These are phyloP conservation scores for Girardinichthys multiradiatus DNA, from an alignment of 2,113 vertebrate genomes.

Conservation along the genomic window DNA sequence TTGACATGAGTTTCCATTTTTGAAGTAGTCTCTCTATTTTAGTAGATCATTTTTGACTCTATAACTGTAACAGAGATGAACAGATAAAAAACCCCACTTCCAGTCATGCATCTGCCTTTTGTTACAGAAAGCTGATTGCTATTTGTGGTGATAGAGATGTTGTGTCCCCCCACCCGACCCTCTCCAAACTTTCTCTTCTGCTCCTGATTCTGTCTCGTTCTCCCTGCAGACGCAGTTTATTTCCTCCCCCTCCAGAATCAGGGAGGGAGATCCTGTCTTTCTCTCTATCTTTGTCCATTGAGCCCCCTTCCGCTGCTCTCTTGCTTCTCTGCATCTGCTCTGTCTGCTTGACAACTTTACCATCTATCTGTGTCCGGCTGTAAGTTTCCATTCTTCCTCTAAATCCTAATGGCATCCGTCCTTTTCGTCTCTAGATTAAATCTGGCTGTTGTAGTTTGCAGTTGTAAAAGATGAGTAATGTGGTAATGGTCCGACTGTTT, in stretches of 20 bases:
- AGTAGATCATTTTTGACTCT: background rate
- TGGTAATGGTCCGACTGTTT: slow-evolving; percentile 39
- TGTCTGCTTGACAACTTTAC: slow-evolving; percentile 54
- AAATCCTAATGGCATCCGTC: background rate
- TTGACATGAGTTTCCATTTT: background rate
- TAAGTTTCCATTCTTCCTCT: slow-evolving; percentile 71
- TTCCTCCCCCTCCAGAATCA: slow-evolving; percentile 69
- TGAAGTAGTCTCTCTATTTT: no score
- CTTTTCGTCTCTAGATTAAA: background rate
- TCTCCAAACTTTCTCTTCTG: slow-evolving; percentile 11
- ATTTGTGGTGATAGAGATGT: slow-evolving; percentile 18
- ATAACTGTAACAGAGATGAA: no score
- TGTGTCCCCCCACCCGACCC: background rate
- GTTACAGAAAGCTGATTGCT: slow-evolving; percentile 4
- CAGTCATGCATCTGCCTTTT: background rate
- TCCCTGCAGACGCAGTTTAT: slow-evolving; percentile 73
- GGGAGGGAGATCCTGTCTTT: slow-evolving; percentile 67
- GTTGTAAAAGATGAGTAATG: slow-evolving; percentile 31
- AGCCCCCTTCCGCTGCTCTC: slow-evolving; percentile 56
- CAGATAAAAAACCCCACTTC: background rate
- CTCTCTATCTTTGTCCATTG: slow-evolving; percentile 73
- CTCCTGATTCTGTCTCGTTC: slow-evolving; percentile 56
- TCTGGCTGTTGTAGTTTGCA: background rate
- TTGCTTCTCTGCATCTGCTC: slow-evolving; percentile 55
- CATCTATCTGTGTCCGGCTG: slow-evolving; percentile 63